phyloP scores from a whole-genome alignment of 2,113 vertebrate genomes.

The Monopterus albus region DNA sequence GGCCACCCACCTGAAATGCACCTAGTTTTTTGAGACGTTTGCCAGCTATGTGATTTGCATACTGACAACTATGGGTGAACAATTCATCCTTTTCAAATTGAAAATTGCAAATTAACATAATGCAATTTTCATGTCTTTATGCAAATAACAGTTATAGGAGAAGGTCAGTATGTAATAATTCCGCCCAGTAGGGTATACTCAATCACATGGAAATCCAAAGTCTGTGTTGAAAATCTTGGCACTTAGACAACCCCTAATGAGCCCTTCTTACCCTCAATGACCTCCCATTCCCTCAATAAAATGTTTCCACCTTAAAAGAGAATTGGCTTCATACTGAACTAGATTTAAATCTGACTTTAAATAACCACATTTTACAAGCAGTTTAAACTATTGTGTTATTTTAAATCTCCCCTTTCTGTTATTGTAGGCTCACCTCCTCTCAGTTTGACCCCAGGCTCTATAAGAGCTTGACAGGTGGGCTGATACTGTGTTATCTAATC shows the following conservation, averaged over 20 bases:
- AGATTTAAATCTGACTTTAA: neutral
- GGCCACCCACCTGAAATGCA: too few relatives aligned
- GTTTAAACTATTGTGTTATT: constrained; percentile 6
- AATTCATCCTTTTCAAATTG: too few relatives aligned
- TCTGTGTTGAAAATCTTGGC: neutral
- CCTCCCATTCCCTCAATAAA: neutral
- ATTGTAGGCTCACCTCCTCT: constrained; percentile 21
- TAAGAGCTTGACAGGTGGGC: constrained; percentile 27
- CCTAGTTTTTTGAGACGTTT: too few relatives aligned
- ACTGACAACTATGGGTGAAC: too few relatives aligned
- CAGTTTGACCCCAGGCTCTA: constrained; percentile 10
- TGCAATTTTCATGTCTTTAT: neutral
- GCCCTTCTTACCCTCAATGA: neutral
- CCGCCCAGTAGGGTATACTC: neutral
- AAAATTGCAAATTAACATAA: too few relatives aligned
- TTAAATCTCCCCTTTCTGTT: constrained; percentile 12
- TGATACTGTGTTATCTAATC: constrained; percentile 34
- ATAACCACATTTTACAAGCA: neutral
- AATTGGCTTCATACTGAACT: neutral
- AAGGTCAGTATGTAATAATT: neutral
- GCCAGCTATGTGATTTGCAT: too few relatives aligned
- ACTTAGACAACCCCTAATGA: neutral
- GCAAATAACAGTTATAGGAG: too few relatives aligned
- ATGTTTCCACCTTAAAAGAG: neutral
- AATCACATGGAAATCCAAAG: neutral